These are phyloP conservation scores for Barypeithes pellucidus DNA, from an alignment of 2,888 invertebrate genomes.

Conservation along the genomic window DNA sequence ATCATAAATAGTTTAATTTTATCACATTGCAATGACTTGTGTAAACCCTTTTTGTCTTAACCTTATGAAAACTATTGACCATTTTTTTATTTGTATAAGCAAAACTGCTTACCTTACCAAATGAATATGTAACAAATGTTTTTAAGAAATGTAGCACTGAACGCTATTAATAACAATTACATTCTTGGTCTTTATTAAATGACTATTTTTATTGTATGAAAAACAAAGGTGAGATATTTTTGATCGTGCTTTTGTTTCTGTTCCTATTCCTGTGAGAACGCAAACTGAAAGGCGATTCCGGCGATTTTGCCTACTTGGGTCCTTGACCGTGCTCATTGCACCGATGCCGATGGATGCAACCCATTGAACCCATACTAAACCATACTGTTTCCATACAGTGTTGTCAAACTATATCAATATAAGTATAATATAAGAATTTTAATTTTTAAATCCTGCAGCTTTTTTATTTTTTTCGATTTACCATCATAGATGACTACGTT, in stretches of 20 bases:
- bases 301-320: constrained; percentile 52
- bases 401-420: constrained; percentile 28
- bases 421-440: neutral
- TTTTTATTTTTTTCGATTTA: no score
- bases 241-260: constrained; percentile 37
- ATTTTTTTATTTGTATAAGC: no score
- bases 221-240: constrained; percentile 28
- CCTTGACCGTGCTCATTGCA: constrained; percentile 52
- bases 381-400: constrained; percentile 32
- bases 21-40: no score
- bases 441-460: no score
- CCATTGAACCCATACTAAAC: constrained; percentile 4
- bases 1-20: no score
- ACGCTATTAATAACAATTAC: no score
- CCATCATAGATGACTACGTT: no score
- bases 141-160: no score
- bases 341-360: constrained; percentile 43
- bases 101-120: no score
- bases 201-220: constrained; percentile 2
- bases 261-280: constrained; percentile 43
- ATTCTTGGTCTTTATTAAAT: neutral
- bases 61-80: no score
- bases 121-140: no score
- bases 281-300: constrained; percentile 45
- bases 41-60: no score